Base-by-base conservation (phyloP, 2,888 invertebrate species). In the Zelleria hepariella region DNA sequence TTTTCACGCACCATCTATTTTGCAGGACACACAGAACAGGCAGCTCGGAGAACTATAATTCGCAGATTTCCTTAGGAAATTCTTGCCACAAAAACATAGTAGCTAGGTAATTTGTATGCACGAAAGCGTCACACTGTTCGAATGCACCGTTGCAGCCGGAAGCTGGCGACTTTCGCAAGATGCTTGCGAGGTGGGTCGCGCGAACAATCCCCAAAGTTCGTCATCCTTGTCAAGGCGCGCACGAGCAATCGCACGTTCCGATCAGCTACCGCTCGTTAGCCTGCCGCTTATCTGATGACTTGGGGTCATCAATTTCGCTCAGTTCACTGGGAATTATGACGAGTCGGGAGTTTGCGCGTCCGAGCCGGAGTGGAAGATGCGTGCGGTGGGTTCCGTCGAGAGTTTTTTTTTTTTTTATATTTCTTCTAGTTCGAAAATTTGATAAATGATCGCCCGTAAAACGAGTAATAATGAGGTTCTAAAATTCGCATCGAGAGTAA, bases 251-350 rank as follows among this genome's bases (percentile, higher is more conserved):
- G 64, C 83, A 82, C 82, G 82, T 73, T 66, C 71, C 60, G 65
- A 82, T 82, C 82, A 65, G 80, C 82, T 81, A 80, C 83, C 65
- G 79, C 81, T 82, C 81, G 82, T 82, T 83, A 83, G 80, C 66
- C 20, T 20, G 23, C 4, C 51, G 51, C 18, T 57, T 57, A 57
- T 57, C 57, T 57, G 57, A 57, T 57, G 57, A 48, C 21, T 21
- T 10, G n/a, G 55, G 55, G 32, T 55, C 55, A 55, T 55, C 55
- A 55, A 32, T 55, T 55, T 21, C 23, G 32, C 53, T 53, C 21
- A 51, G 18, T 23, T 51, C 51, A 51, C 51, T 53, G 15, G 24
- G 24, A 53, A 53, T n/a, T 53, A 25, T 53, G 53, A 53, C 25
- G n/a, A 25, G 23, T 51, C 3, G 21, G 51, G 49, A 49, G 20